Percentiles rank a stretch among this genome's conserved stretches.
phyloP scores from a whole-genome alignment of 2,888 invertebrate species.

The Tanypteryx hageni region DNA sequence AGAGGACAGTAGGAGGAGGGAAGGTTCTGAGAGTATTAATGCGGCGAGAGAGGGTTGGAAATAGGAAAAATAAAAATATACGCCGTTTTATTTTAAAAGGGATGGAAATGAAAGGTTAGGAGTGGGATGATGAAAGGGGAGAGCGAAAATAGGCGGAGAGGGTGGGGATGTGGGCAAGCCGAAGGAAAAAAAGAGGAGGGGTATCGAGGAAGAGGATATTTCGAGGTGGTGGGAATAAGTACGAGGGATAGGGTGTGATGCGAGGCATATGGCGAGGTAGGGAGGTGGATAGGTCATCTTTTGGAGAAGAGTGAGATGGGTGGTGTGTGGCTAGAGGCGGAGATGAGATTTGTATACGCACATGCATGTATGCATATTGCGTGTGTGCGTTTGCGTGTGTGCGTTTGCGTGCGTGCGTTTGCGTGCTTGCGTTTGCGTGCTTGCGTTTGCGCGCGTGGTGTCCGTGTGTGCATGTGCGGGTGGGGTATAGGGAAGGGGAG shows the following conservation, averaged over 20 bases:
- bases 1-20: background rate
- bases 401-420: no score
- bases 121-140: background rate
- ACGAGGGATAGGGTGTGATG: no score
- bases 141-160: background rate
- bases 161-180: background rate
- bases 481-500: background rate
- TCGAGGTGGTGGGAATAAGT: background rate
- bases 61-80: background rate
- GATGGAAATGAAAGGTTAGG: conserved; percentile 17
- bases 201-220: background rate
- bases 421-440: no score
- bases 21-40: background rate
- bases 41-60: conserved; percentile 24
- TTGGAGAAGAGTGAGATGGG: background rate
- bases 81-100: background rate
- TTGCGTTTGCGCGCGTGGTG: no score
- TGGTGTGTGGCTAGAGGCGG: background rate
- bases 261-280: background rate
- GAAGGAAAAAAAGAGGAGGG: background rate
- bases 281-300: background rate
- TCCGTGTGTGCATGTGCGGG: no score
- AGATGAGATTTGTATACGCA: no score
- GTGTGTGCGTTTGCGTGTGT: no score
- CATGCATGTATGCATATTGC: no score